Conservation (phyloP, 1,140 invertebrate species). For the Drosophila kikkawai region DNA sequence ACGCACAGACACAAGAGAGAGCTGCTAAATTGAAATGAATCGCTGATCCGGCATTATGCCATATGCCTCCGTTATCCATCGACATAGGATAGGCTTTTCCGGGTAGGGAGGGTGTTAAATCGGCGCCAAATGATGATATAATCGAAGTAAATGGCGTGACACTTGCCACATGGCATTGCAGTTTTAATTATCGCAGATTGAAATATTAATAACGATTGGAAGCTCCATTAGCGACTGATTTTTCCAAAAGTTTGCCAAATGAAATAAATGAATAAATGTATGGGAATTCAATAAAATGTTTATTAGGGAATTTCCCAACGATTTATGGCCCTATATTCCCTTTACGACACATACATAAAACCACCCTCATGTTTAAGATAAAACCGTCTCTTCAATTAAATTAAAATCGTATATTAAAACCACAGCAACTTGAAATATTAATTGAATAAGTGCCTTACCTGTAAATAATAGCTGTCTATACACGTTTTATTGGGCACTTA, state of each 20-base stretch:
- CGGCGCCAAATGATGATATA: conserved; percentile 28
- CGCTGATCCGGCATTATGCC: conserved; percentile 36
- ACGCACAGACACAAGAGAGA: background rate
- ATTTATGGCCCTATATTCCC: conserved; percentile 13
- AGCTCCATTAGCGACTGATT: background rate
- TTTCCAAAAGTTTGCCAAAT: conserved; percentile 23
- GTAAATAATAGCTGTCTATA: conserved; percentile 7
- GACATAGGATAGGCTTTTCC: conserved; percentile 2
- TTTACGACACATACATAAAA: conserved; percentile 10
- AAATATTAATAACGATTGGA: conserved; percentile 24
- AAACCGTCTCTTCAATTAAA: background rate
- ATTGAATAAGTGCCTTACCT: background rate
- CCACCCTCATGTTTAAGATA: background rate
- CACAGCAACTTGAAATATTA: background rate
- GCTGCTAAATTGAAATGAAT: conserved; percentile 56
- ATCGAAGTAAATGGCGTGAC: conserved; percentile 45
- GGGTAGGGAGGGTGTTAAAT: conserved; percentile 1
- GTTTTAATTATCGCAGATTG: conserved; percentile 20
- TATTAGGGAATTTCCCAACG: conserved; percentile 11
- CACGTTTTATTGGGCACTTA: conserved; percentile 23
- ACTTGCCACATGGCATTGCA: conserved; percentile 15
- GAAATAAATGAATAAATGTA: conserved; percentile 1
- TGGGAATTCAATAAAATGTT: conserved; percentile 9
- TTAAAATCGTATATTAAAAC: background rate
- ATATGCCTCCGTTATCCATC: conserved; percentile 23